Base-by-base conservation (phyloP, 2,797 vertebrate genomes). In the Chromobotia macracanthus region DNA sequence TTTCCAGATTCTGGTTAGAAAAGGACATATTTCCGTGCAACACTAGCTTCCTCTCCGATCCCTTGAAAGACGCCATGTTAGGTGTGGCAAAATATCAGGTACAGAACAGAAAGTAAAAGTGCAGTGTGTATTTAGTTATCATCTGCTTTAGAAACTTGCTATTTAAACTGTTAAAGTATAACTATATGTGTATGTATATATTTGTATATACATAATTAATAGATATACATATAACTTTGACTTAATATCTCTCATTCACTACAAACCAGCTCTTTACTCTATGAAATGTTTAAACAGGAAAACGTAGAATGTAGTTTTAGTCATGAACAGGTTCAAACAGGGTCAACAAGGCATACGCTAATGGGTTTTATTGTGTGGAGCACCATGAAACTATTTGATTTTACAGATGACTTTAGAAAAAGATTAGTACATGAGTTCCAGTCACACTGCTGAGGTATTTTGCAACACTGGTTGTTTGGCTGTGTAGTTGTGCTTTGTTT, bases 31-130 rank as follows among this genome's bases (percentile, higher is more conserved):
- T 83, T 76, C 44, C 2, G 10, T 23, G 81, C 23, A 23, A 72
- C 80, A 77, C 72, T 15, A 38, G 16, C 19, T 44, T 53, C 4
- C 7, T 2, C 28, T 64, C 25, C 2, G 44, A 38, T 60, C 25
- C 16, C 5, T 19, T 5, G n/a, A 84, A 74, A 31, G n/a, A 16
- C 65, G 79, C 78, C 84, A 84, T 87, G 41, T 82, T 81, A 18
- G 38, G 44, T 80, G 79, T 82, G 83, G 75, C 80, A 51, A 16
- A 10, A 71, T n/a, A 55, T 38, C 11, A 48, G 31, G 23, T 60
- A 50, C 8, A 61, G 53, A 82, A 82, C 13, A 50, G 71, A 79
- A 75, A 75, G 76, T 58, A 63, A 75, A 79, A 75, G 38, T 53
- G 19, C n/a, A 15, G 38, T 35, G 61, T n/a, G 25, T 44, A 11